phyloP scores from a whole-genome alignment of 1,140 invertebrate genomes.

The Drosophila nigrodunni region DNA sequence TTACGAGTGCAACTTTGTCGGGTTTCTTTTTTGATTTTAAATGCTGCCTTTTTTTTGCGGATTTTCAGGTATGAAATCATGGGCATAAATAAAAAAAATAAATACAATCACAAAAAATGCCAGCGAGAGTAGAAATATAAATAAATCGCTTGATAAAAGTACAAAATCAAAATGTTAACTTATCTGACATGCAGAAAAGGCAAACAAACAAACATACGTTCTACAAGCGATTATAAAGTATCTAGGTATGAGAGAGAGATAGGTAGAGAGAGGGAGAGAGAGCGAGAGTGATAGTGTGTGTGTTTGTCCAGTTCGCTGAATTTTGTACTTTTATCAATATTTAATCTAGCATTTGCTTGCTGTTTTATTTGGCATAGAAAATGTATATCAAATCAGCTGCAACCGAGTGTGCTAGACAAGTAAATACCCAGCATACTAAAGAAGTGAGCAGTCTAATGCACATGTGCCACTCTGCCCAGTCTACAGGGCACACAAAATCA shows the following conservation, averaged over 20 bases:
- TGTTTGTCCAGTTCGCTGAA: conserved; percentile 14
- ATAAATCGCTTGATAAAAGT: conserved; percentile 41
- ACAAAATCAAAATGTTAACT: conserved; percentile 42
- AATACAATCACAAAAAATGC: conserved; percentile 8
- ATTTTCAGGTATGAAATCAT: conserved; percentile 60
- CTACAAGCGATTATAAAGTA: conserved; percentile 27
- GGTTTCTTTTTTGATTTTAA: conserved; percentile 16
- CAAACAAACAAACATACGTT: neutral
- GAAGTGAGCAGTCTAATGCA: neutral
- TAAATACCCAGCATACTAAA: neutral
- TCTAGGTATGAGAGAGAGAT: conserved; percentile 1
- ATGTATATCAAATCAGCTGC: neutral
- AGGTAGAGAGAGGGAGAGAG: neutral
- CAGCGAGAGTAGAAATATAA: conserved; percentile 24
- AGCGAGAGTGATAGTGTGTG: conserved; percentile 1
- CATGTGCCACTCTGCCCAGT: neutral
- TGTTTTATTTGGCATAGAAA: neutral
- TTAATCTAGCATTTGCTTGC: conserved; percentile 56
- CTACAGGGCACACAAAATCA: conserved; percentile 6
- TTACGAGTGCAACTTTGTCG: conserved; percentile 40
- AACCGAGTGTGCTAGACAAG: neutral
- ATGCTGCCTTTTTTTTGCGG: conserved; percentile 1
- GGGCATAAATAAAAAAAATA: conserved; percentile 30
- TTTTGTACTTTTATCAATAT: conserved; percentile 58
- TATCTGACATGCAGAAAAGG: conserved; percentile 32